A percentile compares a stretch with the other conserved stretches of the same genome.
These are phyloP conservation scores for Apodemus sylvaticus DNA, from an alignment of 2,113 vertebrate genomes.

Conservation along the genomic window DNA sequence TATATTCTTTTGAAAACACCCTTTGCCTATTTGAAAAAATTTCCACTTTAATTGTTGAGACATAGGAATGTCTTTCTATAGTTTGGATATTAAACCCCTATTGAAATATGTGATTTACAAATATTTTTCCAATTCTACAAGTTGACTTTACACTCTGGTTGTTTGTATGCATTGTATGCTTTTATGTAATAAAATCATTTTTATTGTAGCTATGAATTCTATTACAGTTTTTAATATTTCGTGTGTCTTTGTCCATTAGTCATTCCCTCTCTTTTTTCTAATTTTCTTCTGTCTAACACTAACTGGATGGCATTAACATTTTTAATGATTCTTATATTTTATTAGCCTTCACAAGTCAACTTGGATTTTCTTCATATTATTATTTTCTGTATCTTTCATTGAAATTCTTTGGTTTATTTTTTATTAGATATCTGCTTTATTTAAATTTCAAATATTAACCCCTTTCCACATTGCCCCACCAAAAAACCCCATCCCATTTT, in stretches of 20 bases:
- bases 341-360: neutral
- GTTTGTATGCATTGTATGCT: neutral
- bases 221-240: neutral
- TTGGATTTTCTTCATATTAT: neutral
- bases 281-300: neutral
- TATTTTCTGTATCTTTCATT: neutral
- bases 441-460: too few species aligned
- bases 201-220: neutral
- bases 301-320: neutral
- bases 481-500: too few species aligned
- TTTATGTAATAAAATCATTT: neutral
- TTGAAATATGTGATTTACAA: conserved; percentile 7
- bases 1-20: neutral
- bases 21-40: neutral
- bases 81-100: neutral
- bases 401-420: neutral
- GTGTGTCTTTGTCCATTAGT: neutral
- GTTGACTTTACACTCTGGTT: neutral
- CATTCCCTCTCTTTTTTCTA: neutral
- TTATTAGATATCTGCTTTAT: too few species aligned
- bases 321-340: neutral
- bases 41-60: neutral
- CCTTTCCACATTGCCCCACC: too few species aligned
- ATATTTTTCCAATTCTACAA: neutral
- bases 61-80: neutral